Evolutionary conservation across 2,888 invertebrate species (phyloP), one percentile per base, ranked within the genome.

Genomic region (Lumbricus terrestris): DNA sequence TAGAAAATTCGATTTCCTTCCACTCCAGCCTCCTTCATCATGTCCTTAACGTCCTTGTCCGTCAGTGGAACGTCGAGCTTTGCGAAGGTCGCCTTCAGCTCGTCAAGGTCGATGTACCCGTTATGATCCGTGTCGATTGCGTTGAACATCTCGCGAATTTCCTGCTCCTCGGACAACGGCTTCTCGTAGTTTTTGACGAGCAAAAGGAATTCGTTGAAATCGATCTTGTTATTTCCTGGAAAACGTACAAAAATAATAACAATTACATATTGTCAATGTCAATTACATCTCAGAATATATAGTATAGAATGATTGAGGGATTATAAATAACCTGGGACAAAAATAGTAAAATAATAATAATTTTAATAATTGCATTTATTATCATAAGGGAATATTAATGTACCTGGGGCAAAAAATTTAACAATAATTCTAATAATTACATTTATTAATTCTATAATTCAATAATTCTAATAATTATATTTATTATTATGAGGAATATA

Each of bases 131-230:
- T 90, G 89, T 91, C 91, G 37, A 91, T 90, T 16, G 83, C 42
- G 47, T 42, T n/a, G 88, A 91, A 91, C 91, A 91, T 91, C 82
- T 91, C 91, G 88, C 54, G 54, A 38, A 91, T 38, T 35, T 91
- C 91, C 15, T 54, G 54, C 42, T 90, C 91, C 82, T 90, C 90
- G 15, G 91, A 90, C 47, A 82, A 23, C 1, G 69, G 89, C 33
- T 54, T 47, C 69, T 89, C 89, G 88, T 88, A 83, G 15, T 88
- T 38, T 16, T 82, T 69, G 23, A 90, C 89, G 89, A 91, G 82
- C 6, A 90, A 42, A 29, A 91, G n/a, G 82, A 91, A 91, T 88
- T 90, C 91, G 23, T 90, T 88, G 37, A 91, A 91, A 82, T 91
- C 91, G 42, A 91, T 90, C 69, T 90, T 40, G 16, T 90, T 89